Conservation (phyloP, 2,113 vertebrate species). For the Embiotoca jacksoni region DNA sequence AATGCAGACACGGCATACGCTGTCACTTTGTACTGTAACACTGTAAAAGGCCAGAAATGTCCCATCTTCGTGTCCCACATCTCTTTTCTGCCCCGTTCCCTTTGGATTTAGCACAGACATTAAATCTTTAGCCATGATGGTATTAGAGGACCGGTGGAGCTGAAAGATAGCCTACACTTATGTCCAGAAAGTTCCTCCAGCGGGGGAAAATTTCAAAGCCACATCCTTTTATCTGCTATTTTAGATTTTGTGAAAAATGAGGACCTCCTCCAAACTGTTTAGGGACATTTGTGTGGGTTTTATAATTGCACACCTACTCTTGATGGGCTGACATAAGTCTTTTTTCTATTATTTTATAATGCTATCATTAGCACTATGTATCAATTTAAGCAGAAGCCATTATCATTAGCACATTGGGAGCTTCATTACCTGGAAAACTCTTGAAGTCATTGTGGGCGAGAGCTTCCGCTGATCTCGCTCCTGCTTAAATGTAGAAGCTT, state of each 20-base stretch:
- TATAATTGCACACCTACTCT: neutral
- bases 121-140: constrained; percentile 26
- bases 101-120: constrained; percentile 39
- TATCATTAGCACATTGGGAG: constrained; percentile 21
- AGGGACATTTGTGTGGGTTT: constrained; percentile 4
- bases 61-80: constrained; percentile 42
- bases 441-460: constrained; percentile 36
- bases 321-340: neutral
- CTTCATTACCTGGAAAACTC: constrained; percentile 53
- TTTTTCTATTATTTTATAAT: constrained; percentile 1
- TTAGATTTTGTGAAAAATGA: neutral
- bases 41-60: constrained; percentile 40
- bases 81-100: constrained; percentile 39
- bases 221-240: constrained; percentile 15
- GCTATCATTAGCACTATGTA: constrained; percentile 11
- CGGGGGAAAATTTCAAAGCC: constrained; percentile 2
- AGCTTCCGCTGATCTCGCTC: constrained; percentile 2
- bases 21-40: constrained; percentile 10
- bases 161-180: neutral
- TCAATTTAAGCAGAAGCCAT: neutral
- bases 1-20: neutral
- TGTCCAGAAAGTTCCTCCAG: constrained; percentile 14
- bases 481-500: constrained; percentile 18
- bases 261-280: constrained; percentile 14
- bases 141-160: constrained; percentile 29